Percentiles rank a stretch among this genome's conserved stretches.
Evolutionary conservation across 2,888 invertebrate genomes (phyloP).

Genomic region (Eristalinus aeneus): DNA sequence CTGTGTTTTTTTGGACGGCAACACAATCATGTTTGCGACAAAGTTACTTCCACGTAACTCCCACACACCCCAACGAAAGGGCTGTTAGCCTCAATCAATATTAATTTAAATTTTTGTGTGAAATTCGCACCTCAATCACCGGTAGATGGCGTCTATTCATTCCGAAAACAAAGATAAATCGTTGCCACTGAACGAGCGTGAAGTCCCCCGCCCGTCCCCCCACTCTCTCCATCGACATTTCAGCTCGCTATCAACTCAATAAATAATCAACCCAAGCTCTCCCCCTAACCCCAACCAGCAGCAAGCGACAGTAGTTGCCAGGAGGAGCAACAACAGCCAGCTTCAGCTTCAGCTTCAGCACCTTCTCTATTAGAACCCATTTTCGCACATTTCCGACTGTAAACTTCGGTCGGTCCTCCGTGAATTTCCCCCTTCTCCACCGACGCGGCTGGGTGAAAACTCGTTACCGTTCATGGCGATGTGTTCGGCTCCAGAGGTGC

Average conservation of each 20-base stretch:
- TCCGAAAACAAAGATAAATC: constrained; percentile 49
- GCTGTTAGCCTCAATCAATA: constrained; percentile 22
- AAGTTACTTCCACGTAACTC: background rate
- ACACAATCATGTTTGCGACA: constrained; percentile 17
- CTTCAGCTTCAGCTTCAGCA: background rate
- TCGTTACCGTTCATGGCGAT: constrained; percentile 31
- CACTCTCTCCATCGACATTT: background rate
- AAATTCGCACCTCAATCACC: constrained; percentile 58
- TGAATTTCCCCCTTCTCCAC: constrained; percentile 2
- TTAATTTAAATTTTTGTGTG: constrained; percentile 48
- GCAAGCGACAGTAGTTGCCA: background rate
- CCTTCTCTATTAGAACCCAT: constrained; percentile 47
- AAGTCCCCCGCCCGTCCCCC: background rate
- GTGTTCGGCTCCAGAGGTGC: background rate
- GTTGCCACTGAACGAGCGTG: background rate
- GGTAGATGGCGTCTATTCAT: constrained; percentile 38
- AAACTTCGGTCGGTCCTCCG: constrained; percentile 12
- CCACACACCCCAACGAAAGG: background rate
- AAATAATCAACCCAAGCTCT: constrained; percentile 41
- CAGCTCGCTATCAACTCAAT: constrained; percentile 40
- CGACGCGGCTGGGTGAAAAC: constrained; percentile 16
- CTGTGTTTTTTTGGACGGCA: background rate
- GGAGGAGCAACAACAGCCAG: background rate
- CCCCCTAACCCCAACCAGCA: background rate
- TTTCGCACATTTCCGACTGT: constrained; percentile 48